Evolutionary conservation across 2,888 invertebrate genomes (phyloP).

Genomic region (Diarsia dahlii): DNA sequence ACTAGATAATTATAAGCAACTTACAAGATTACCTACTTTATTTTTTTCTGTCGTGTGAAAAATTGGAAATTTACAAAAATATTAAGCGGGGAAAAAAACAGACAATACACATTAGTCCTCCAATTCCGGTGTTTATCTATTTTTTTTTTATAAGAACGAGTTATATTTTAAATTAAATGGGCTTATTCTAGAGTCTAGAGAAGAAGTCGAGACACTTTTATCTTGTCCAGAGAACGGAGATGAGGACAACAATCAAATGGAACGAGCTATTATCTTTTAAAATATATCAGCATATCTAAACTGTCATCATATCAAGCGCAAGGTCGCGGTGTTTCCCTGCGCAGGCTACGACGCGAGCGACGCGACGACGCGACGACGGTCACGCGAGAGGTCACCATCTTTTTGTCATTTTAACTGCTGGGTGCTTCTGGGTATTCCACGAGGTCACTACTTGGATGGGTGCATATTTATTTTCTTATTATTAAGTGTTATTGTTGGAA

Average conservation of each 20-base stretch:
- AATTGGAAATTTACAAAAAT: neutral
- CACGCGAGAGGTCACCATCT: slow-evolving; percentile 54
- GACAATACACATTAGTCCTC: neutral
- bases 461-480: slow-evolving; percentile 31
- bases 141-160: neutral
- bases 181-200: too few species aligned
- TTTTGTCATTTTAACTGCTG: slow-evolving; percentile 44
- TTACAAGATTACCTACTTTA: neutral
- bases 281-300: slow-evolving; percentile 21
- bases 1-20: too few species aligned
- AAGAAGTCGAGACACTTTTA: too few species aligned
- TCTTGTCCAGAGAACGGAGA: too few species aligned
- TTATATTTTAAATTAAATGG: too few species aligned
- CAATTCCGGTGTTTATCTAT: neutral
- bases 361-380: slow-evolving; percentile 42
- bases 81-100: neutral
- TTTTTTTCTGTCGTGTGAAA: too few species aligned
- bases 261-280: neutral
- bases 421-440: slow-evolving; percentile 59
- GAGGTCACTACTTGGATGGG: slow-evolving; percentile 58
- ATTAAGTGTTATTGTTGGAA: slow-evolving; percentile 10
- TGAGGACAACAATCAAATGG: too few species aligned
- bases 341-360: slow-evolving; percentile 29
- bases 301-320: slow-evolving; percentile 46
- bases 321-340: slow-evolving; percentile 54